Evolutionary conservation across 2,797 vertebrate species (phyloP), one percentile per base, ranked within the genome.

Genomic region (Rhinella marina): DNA sequence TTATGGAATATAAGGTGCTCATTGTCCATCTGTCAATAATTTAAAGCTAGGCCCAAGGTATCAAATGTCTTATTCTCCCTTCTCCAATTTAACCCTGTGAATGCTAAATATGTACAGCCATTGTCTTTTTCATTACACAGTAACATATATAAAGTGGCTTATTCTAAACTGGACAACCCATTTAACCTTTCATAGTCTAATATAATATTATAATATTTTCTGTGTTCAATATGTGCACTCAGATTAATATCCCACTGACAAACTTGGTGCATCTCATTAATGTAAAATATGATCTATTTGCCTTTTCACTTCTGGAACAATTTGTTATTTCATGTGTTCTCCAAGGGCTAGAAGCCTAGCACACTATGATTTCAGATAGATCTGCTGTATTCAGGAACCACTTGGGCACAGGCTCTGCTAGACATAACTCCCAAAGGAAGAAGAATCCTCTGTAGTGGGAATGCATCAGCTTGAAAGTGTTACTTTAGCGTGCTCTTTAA

Each of bases 401-500:
- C 75, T 77, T 77, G 75, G 72, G 50, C 50, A 54, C 75, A 77
- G 50, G 23, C 41, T n/a, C 32, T 62, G 27, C 21, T 41, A 59
- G 79, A 16, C 59, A 48, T 61, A 41, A 13, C 27, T 41, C 59
- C 79, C 79, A 32, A 21, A 56, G 54, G 59, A 81, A 61, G 21
- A 32, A 81, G 54, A 81, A 81, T 81, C 54, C 80, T 62, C 56
- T 52, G 32, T 68, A 83, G 62, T 81, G 29, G 32, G 32, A 81
- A 81, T 81, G 29, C 19, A 64, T 64, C 27, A 25, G 79, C 27
- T 19, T 62, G 32, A 23, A 62, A 81, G 57, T 80, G 56, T 48
- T 81, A 62, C 79, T 81, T 81, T 48, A 81, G 29, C 7, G 59
- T 64, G 79, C 32, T 64, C 64, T 59, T 81, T 81, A 81, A 81